Base-by-base conservation (phyloP, 2,797 vertebrate genomes). In the Amphiprion clarkii region DNA sequence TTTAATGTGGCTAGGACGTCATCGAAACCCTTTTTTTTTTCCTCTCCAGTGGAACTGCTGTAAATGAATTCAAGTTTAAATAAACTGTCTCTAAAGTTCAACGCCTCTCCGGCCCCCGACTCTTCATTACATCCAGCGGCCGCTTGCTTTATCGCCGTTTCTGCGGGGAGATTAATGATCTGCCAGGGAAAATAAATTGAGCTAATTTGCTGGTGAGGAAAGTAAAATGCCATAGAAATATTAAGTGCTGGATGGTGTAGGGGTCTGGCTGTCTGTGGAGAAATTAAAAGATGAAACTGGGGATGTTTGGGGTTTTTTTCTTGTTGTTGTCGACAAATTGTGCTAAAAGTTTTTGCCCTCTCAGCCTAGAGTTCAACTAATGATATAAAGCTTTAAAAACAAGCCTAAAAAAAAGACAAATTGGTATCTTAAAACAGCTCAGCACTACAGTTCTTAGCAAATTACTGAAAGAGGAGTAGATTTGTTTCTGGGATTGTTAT, bases 61-160 rank as follows among this genome's bases (percentile, higher is more conserved):
- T 94, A 89, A 89, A 88, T 91, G 52, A 87, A 84, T 85, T 83
- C 57, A 83, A 87, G 78, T 89, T 89, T 49, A 90, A 94, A 93
- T 92, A 93, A 92, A 93, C 71, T 78, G 82, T 91, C 83, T 85
- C 70, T 81, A 67, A 92, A 86, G 66, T 82, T 85, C 60, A 82
- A 61, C 42, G 1, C 19, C n/a, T 36, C 54, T 57, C 12, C 31
- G 69, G 71, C 78, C 51, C 44, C 36, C 1, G 62, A n/a, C n/a
- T 48, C 2, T 1, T 0, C 27, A 27, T 27, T 27, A 27, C 27
- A 27, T 27, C 27, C 27, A 27, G 27, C 2, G 4, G 27, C 27
- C 27, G 27, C 27, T 0, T 27, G 27, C 17, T 31, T 40, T 17
- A 1, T 48, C 31, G 6, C 10, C 2, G 36, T 11, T 44, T 33